These are phyloP conservation scores for Clanis bilineata DNA, from an alignment of 2,888 invertebrate species.

Conservation along the genomic window DNA sequence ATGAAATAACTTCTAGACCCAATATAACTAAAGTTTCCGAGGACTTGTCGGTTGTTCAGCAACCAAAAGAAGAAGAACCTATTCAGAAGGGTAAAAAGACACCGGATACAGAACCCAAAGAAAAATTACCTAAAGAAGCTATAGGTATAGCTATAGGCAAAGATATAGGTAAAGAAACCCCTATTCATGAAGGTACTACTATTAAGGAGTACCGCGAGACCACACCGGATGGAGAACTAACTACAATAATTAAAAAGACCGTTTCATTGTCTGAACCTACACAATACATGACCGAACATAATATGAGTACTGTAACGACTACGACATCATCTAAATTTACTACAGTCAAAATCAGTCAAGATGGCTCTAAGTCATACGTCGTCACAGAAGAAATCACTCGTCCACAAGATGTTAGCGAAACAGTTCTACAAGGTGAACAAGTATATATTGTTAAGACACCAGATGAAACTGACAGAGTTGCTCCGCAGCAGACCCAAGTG, in stretches of 20 bases:
- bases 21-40: background rate
- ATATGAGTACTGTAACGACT: slow-evolving; percentile 54
- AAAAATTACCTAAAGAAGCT: slow-evolving; percentile 22
- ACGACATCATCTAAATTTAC: slow-evolving; percentile 60
- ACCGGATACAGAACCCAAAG: background rate
- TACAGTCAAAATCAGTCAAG: slow-evolving; percentile 60
- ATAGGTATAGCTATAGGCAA: no score
- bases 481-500: slow-evolving; percentile 20
- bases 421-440: slow-evolving; percentile 38
- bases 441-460: slow-evolving; percentile 32
- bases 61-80: background rate
- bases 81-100: background rate
- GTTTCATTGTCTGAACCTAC: slow-evolving; percentile 51
- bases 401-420: slow-evolving; percentile 37
- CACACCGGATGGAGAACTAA: slow-evolving; percentile 49
- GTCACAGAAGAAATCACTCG: slow-evolving; percentile 45
- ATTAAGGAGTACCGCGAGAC: slow-evolving; percentile 39
- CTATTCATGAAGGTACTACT: slow-evolving; percentile 25
- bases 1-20: background rate
- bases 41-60: background rate
- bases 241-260: slow-evolving; percentile 48
- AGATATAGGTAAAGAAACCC: slow-evolving; percentile 9
- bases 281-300: slow-evolving; percentile 41
- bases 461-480: slow-evolving; percentile 40
- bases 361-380: slow-evolving; percentile 57